These are phyloP conservation scores for Lagorchestes hirsutus DNA, from an alignment of 2,797 vertebrate genomes.

Conservation along the genomic window DNA sequence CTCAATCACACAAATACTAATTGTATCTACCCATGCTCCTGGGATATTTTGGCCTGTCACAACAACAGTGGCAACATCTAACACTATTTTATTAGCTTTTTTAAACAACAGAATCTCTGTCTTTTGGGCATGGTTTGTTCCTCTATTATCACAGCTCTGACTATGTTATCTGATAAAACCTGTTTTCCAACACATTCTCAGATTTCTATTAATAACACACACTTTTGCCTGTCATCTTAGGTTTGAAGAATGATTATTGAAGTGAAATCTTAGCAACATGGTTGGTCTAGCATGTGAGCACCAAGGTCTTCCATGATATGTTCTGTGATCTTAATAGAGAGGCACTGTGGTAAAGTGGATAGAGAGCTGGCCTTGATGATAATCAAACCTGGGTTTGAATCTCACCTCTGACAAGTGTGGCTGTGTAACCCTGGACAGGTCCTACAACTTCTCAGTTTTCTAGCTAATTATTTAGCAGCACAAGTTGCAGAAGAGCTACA, in stretches of 20 bases:
- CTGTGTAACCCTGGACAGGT: background rate
- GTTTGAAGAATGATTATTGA: background rate
- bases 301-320: background rate
- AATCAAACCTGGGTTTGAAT: background rate
- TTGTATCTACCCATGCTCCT: constrained; percentile 62
- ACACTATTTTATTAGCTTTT: constrained; percentile 60
- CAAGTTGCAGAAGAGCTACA: background rate
- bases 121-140: constrained; percentile 42
- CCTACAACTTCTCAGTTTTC: background rate
- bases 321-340: background rate
- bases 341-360: background rate
- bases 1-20: background rate
- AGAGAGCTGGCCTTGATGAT: background rate
- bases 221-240: background rate
- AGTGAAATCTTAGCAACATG: background rate
- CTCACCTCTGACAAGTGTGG: background rate
- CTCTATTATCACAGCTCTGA: constrained; percentile 23
- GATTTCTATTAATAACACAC: background rate
- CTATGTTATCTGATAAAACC: constrained; percentile 40
- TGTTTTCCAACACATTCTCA: constrained; percentile 18
- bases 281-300: background rate
- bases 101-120: constrained; percentile 45
- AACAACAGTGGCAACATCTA: constrained; percentile 59
- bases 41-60: constrained; percentile 60
- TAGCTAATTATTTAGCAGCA: background rate